Base-by-base conservation (phyloP, 2,888 invertebrate genomes). In the Apotomis capreana region DNA sequence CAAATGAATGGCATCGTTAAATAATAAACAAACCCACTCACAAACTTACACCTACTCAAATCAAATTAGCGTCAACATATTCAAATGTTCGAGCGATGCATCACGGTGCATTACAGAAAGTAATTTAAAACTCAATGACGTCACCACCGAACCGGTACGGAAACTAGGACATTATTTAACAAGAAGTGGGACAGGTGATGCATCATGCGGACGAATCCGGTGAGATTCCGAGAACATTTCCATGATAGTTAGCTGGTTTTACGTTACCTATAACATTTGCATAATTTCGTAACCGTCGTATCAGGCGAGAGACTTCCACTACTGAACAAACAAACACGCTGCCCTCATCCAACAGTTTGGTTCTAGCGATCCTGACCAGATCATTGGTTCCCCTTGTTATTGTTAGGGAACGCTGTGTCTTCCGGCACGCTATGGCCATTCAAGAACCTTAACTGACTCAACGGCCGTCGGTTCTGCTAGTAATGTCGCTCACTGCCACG, bases 101-200 rank as follows among this genome's bases (percentile, higher is more conserved):
- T 52, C 51, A 52, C 64, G 52, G 49, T 62, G 69, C 62, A 62
- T 62, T 49, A 51, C 58, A 58, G 58, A 64, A 51, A 65, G 60
- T 44, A 9, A 62, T 70, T 59, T 58, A 58, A 62, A 62, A 68
- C 55, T 57, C 36, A 4, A 63, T 72, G 72, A 72, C 68, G 63
- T 72, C 72, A 72, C n/a, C 15, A 6, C 58, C 13, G 36, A 67
- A 68, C 72, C 72, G 59, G 68, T 72, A 63, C 54, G n/a, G 61
- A 54, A 72, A 59, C 68, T 68, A 68, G 68, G 72, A 36, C 68
- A 59, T 46, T 68, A 62, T 72, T 72, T 72, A 67, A 71, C 44
- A 15, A 68, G 63, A 72, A 68, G 62, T 72, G 54, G 72, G 26
- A 63, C 72, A 72, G 72, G 72, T 68, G 72, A 72, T 72, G 68